Evolutionary conservation across 2,113 vertebrate species (phyloP), one percentile per base, ranked within the genome.

Genomic region (Caranx ignobilis): DNA sequence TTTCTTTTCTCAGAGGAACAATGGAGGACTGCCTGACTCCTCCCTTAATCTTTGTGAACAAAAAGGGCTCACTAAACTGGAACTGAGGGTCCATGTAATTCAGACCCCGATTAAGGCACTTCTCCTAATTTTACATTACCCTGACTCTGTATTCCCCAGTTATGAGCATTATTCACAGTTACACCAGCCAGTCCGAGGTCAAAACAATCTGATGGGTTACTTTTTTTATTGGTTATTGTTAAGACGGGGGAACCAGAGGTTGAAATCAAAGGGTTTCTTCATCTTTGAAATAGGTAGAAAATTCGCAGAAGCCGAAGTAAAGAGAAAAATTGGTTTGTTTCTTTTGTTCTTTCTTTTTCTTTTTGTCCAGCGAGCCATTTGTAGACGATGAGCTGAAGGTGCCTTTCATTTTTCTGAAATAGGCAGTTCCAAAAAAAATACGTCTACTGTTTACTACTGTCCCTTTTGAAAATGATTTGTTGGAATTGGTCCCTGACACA

Each of bases 1-100:
- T 92, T 95, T 93, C 93, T 93, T 94, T 92, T 95, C 94, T 93
- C 92, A 87, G 82, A 69, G 83, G 93, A 93, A 95, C 93, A 94
- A 95, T 91, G 81, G 88, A 87, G 90, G 87, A 74, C 87, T 83
- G 88, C 75, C 85, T 87, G 91, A 92, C 90, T 93, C 92, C 89
- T 93, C 93, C 93, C 93, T 93, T 93, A 93, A 94, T 94, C 94
- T 94, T 83, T 91, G 71, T 63, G 88, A 94, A 93, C 92, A 94
- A 87, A 93, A 94, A 93, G 83, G 85, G 77, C 88, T 89, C 88
- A 85, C 85, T 85, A 93, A 92, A 94, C 82, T 90, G 85, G 92
- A 93, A 93, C 88, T 92, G 75, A 86, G 88, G 88, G 89, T 91
- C 90, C 88, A 84, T 95, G 88, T 94, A 92, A 94, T 91, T 92